Conservation (phyloP, 1,140 invertebrate genomes). For the Caenorhabditis briggsae region DNA sequence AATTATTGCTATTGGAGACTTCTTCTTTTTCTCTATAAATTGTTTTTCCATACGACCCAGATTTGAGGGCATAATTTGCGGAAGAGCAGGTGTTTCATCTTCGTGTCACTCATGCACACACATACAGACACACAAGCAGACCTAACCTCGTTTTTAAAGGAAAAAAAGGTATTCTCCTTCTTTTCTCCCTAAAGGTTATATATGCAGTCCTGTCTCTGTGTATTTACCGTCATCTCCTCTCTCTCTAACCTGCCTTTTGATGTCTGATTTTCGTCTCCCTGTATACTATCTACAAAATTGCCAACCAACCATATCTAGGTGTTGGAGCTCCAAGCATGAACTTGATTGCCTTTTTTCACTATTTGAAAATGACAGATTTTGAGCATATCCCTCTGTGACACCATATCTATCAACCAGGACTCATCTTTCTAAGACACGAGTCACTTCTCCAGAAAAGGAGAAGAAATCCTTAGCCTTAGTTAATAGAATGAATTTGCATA, state of each 20-base stretch:
- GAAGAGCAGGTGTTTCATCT: constrained; percentile 51
- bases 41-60: not conserved
- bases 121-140: constrained; percentile 5
- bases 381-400: not conserved
- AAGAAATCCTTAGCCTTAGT: not conserved
- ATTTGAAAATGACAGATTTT: not conserved
- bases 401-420: constrained; percentile 8
- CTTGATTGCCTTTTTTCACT: not conserved
- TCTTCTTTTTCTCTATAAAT: too few species aligned
- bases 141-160: constrained; percentile 13
- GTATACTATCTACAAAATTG: constrained; percentile 20
- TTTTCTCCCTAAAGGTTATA: not conserved
- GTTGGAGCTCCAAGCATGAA: not conserved
- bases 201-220: constrained; percentile 28
- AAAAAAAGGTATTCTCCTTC: not conserved
- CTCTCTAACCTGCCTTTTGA: constrained; percentile 35
- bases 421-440: not conserved
- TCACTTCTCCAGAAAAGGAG: not conserved
- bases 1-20: too few species aligned
- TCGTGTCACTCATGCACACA: constrained; percentile 16
- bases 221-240: constrained; percentile 31
- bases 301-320: not conserved
- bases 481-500: constrained; percentile 41
- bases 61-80: constrained; percentile 21
- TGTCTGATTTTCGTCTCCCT: constrained; percentile 1